Conservation (phyloP, 2,888 invertebrate species). For the Argyresthia albistria region DNA sequence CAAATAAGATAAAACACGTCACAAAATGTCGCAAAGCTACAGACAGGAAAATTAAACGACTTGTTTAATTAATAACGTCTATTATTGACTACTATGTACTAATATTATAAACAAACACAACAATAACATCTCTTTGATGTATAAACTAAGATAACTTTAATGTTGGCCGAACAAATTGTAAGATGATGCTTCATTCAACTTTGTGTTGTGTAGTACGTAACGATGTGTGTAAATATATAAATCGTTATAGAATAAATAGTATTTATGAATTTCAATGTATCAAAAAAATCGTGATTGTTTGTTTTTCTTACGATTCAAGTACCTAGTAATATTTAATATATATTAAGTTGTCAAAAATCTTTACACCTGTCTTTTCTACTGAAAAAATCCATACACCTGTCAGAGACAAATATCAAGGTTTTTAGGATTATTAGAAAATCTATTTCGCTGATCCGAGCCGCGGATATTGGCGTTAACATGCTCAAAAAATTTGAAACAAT, state of each 20-base stretch:
- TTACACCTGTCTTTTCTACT: too few species aligned
- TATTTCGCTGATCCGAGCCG: too few species aligned
- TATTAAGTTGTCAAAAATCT: too few species aligned
- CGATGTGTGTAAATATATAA: constrained; percentile 3
- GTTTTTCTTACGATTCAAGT: too few species aligned
- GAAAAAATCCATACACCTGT: too few species aligned
- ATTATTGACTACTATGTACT: neutral
- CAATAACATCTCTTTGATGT: constrained; percentile 1
- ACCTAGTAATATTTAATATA: too few species aligned
- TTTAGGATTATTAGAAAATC: too few species aligned
- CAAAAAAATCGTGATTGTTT: neutral
- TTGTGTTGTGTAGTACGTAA: neutral
- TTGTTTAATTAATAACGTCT: neutral
- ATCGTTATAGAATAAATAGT: neutral
- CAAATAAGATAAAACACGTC: neutral
- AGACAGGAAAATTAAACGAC: neutral
- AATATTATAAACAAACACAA: constrained; percentile 1
- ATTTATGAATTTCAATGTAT: neutral
- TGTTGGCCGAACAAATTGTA: neutral
- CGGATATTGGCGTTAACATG: too few species aligned
- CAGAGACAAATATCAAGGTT: too few species aligned
- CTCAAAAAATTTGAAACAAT: too few species aligned
- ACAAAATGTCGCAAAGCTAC: neutral
- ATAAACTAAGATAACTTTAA: neutral
- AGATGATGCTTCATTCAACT: neutral